phyloP scores from a whole-genome alignment of 92 coral and sea anemone species.

The Porites lobata region DNA sequence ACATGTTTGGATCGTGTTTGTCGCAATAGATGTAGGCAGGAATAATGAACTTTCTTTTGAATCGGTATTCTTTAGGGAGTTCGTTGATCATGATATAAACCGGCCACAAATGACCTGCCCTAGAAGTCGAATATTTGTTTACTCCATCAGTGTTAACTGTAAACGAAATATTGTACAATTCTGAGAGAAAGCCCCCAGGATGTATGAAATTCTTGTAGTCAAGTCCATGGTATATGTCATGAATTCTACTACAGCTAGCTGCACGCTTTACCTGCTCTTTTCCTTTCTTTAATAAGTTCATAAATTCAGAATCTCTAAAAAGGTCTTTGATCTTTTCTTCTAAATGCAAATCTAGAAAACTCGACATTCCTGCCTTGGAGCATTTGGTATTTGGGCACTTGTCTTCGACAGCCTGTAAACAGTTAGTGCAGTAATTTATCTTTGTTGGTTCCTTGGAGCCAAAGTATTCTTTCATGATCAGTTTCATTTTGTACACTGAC shows the following conservation, averaged over 20 bases:
- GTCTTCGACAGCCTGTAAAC: constrained; percentile 40
- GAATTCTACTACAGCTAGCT: constrained; percentile 31
- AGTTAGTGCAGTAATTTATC: constrained; percentile 50
- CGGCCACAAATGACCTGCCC: constrained; percentile 72
- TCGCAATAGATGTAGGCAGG: constrained; percentile 75
- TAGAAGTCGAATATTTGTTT: constrained; percentile 63
- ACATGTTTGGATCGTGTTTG: constrained; percentile 71
- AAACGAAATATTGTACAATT: constrained; percentile 61
- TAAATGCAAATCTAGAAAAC: constrained; percentile 59
- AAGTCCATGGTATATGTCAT: constrained; percentile 66
- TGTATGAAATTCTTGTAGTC: constrained; percentile 65
- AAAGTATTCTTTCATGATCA: constrained; percentile 48
- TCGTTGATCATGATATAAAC: constrained; percentile 68
- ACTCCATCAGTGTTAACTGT: constrained; percentile 75
- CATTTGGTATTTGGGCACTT: constrained; percentile 39
- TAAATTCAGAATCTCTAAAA: constrained; percentile 52
- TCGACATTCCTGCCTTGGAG: constrained; percentile 32
- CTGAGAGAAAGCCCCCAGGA: constrained; percentile 56
- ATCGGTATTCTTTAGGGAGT: constrained; percentile 63
- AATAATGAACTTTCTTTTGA: constrained; percentile 62
- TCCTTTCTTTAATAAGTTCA: constrained; percentile 38
- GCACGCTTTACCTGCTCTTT: constrained; percentile 38
- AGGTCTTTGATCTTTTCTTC: constrained; percentile 65
- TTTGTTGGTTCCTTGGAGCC: constrained; percentile 57
- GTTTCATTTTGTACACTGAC: constrained; percentile 62